Conservation (phyloP, 1,140 invertebrate genomes). For the Drosophila kanapiae region DNA sequence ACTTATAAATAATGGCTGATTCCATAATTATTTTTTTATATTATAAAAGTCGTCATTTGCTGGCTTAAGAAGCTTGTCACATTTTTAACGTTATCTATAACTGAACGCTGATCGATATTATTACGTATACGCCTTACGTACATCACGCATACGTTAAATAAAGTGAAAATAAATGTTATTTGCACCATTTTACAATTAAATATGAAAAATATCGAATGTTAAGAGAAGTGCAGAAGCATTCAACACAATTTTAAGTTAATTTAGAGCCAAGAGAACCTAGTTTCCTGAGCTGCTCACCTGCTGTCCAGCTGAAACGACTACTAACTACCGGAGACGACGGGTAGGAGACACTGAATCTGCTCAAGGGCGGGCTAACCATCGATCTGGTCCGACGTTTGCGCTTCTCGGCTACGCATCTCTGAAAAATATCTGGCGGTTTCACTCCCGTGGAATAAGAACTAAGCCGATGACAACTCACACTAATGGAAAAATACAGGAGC, state of each 20-base stretch:
- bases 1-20: background rate
- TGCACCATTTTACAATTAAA: background rate
- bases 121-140: conserved; percentile 1
- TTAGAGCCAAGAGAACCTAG: background rate
- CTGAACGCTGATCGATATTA: background rate
- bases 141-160: background rate
- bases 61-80: background rate
- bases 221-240: conserved; percentile 5
- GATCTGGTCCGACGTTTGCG: conserved; percentile 4
- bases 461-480: conserved; percentile 28
- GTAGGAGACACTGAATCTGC: conserved; percentile 27
- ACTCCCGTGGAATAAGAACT: background rate
- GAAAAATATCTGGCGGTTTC: conserved; percentile 13
- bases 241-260: conserved; percentile 19
- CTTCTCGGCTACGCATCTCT: conserved; percentile 37
- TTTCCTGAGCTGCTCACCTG: conserved; percentile 40
- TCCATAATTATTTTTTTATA: background rate
- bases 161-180: background rate
- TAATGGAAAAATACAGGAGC: conserved; percentile 26
- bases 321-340: conserved; percentile 19
- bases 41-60: background rate
- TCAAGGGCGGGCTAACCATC: conserved; percentile 14
- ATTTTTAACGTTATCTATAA: conserved; percentile 7
- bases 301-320: conserved; percentile 24
- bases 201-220: too few relatives aligned